Conservation (phyloP, 2,888 invertebrate species). For the Tyria jacobaeae region DNA sequence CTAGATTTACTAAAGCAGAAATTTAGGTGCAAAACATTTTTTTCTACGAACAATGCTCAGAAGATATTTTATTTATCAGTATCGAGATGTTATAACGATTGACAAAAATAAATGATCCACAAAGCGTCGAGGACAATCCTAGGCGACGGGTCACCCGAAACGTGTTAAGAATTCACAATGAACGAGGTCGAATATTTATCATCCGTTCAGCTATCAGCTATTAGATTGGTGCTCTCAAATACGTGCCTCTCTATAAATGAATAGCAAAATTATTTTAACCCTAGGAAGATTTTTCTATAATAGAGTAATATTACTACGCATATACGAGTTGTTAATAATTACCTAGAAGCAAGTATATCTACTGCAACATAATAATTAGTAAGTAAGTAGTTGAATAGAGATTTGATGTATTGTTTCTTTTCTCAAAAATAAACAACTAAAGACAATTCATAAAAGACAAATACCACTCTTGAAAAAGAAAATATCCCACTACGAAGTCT, state of each 20-base stretch:
- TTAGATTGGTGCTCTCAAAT: constrained; percentile 55
- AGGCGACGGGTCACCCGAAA: constrained; percentile 64
- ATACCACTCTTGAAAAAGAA: too few relatives aligned
- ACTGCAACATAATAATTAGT: too few relatives aligned
- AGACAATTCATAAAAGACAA: too few relatives aligned
- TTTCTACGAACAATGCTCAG: constrained; percentile 20
- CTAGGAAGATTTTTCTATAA: neutral
- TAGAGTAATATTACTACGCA: neutral
- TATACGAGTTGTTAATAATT: neutral
- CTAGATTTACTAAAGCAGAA: too few relatives aligned
- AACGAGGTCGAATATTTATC: constrained; percentile 64
- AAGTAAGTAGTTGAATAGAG: too few relatives aligned
- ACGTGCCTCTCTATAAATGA: constrained; percentile 47
- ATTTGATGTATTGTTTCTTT: too few relatives aligned
- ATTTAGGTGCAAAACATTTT: too few relatives aligned
- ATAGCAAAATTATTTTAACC: constrained; percentile 34
- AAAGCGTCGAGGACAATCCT: constrained; percentile 66
- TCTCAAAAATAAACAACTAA: too few relatives aligned
- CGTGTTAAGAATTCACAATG: constrained; percentile 70
- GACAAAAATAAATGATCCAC: constrained; percentile 65
- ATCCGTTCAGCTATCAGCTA: constrained; percentile 55
- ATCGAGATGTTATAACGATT: constrained; percentile 59
- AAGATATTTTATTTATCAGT: constrained; percentile 54
- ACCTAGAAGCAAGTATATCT: neutral
- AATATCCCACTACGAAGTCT: too few relatives aligned